Percentiles rank a stretch among this genome's conserved stretches.
phyloP scores from a whole-genome alignment of 1,140 invertebrate species.

The Pachypeltis micranthus region DNA sequence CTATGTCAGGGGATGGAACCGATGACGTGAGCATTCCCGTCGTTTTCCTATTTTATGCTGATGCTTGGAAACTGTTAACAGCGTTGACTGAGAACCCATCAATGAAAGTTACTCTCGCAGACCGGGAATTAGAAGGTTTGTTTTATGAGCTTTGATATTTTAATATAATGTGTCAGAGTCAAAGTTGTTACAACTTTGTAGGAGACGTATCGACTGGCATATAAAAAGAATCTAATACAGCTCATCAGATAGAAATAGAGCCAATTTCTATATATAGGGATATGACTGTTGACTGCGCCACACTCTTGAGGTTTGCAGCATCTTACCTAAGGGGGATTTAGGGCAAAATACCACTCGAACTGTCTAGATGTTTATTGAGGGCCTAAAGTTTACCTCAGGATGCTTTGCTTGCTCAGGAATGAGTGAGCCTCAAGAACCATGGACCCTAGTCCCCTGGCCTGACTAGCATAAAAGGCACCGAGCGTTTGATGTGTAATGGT shows the following conservation, averaged over 20 bases:
- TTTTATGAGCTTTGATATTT: not conserved
- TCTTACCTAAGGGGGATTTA: no score
- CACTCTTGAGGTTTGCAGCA: no score
- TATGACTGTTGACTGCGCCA: no score
- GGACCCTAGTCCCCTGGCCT: no score
- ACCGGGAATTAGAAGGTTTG: slow-evolving; percentile 13
- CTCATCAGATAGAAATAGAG: not conserved
- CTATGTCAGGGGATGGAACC: slow-evolving; percentile 88
- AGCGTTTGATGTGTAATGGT: no score
- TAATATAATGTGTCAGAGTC: not conserved
- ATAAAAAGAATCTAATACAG: not conserved
- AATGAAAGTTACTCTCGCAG: slow-evolving; percentile 40
- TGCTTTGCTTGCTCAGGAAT: no score
- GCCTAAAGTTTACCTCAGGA: no score
- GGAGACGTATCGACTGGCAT: not conserved
- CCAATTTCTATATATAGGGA: no score
- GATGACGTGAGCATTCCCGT: slow-evolving; percentile 82
- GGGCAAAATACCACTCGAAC: no score
- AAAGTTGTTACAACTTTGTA: not conserved
- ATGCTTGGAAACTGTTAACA: slow-evolving; percentile 53
- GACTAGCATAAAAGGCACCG: no score
- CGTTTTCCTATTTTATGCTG: slow-evolving; percentile 78
- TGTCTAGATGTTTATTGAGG: no score
- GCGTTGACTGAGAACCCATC: slow-evolving; percentile 40
- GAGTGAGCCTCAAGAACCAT: no score